phyloP scores from a whole-genome alignment of 2,113 vertebrate genomes.

The Chaenogobius annularis region DNA sequence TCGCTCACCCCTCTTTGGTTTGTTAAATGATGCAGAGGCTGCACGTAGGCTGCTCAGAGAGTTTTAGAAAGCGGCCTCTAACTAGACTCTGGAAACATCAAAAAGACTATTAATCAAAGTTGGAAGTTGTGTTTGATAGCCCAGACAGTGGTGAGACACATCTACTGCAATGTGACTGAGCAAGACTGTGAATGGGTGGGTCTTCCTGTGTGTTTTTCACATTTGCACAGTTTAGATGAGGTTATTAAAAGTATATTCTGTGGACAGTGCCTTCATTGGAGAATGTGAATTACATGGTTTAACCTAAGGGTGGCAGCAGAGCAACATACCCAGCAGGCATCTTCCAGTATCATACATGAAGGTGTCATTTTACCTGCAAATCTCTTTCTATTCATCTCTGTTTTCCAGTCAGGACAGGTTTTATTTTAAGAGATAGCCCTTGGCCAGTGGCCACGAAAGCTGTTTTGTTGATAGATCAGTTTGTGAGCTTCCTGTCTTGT shows the following conservation, averaged over 20 bases:
- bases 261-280: conserved; percentile 28
- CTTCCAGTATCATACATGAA: conserved; percentile 18
- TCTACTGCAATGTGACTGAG: not conserved
- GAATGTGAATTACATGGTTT: conserved; percentile 32
- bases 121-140: conserved; percentile 44
- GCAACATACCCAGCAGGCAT: conserved; percentile 46
- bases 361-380: conserved; percentile 35
- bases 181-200: not conserved
- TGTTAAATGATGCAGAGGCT: conserved; percentile 68
- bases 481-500: conserved; percentile 22
- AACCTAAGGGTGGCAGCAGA: conserved; percentile 67
- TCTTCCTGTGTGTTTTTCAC: not conserved
- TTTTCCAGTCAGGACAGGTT: conserved; percentile 34
- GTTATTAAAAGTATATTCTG: conserved; percentile 9
- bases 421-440: conserved; percentile 36
- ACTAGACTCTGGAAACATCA: conserved; percentile 28
- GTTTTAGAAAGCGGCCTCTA: conserved; percentile 36
- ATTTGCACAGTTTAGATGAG: not conserved
- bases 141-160: not conserved
- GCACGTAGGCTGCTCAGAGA: conserved; percentile 40
- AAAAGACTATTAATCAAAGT: conserved; percentile 3
- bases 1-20: conserved; percentile 54
- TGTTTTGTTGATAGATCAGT: conserved; percentile 32
- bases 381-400: conserved; percentile 24
- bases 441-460: conserved; percentile 20